Conservation (phyloP, 2,888 invertebrate species). For the Zygaena filipendulae region DNA sequence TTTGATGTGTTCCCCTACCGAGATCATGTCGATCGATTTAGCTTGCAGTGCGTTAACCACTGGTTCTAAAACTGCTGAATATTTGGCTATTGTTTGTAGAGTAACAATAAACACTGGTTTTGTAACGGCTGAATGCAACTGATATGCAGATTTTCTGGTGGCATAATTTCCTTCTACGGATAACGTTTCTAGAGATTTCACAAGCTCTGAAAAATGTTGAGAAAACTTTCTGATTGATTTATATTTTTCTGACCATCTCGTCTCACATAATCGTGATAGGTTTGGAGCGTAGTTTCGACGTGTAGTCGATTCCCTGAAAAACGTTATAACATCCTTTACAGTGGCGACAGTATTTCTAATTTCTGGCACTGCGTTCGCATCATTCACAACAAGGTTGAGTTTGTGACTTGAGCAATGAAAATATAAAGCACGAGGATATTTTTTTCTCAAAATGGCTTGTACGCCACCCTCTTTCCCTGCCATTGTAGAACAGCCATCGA, state of each 20-base stretch:
- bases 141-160: too few species aligned
- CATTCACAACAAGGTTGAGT: slow-evolving; percentile 13
- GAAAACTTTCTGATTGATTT: too few species aligned
- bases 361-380: too few species aligned
- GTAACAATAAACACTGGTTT: too few species aligned
- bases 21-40: slow-evolving; percentile 17
- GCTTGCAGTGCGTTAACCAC: slow-evolving; percentile 21
- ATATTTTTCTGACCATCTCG: slow-evolving; percentile 15
- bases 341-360: slow-evolving; percentile 16
- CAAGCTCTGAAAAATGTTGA: slow-evolving; percentile 19
- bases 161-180: too few species aligned
- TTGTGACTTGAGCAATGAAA: slow-evolving; percentile 13
- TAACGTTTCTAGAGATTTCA: too few species aligned
- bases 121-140: too few species aligned
- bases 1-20: slow-evolving; percentile 15
- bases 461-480: slow-evolving; percentile 13
- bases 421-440: slow-evolving; percentile 11
- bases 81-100: too few species aligned
- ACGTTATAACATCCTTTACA: too few species aligned
- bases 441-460: slow-evolving; percentile 10
- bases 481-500: slow-evolving; percentile 15
- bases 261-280: slow-evolving; percentile 16
- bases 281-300: slow-evolving; percentile 21
- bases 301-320: slow-evolving; percentile 20
- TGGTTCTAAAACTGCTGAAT: too few species aligned